phyloP scores from a whole-genome alignment of 30 jellyfish, hydroid and myxozoan species.

The Aurelia aurita region DNA sequence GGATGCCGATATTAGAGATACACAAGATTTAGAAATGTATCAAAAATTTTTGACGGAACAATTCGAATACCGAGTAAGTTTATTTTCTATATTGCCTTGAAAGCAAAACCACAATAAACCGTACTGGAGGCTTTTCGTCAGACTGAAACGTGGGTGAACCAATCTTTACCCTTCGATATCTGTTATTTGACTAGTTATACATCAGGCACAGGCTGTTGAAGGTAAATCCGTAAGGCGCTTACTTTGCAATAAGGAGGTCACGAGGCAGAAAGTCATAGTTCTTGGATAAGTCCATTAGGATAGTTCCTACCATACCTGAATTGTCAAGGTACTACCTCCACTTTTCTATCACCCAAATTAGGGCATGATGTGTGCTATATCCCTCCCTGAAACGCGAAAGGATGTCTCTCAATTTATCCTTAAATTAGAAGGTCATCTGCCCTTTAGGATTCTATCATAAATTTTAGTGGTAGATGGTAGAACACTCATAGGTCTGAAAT shows the following conservation, averaged over 20 bases:
- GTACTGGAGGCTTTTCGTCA: too few species aligned
- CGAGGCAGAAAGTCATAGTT: constrained; percentile 28
- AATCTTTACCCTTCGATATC: constrained; percentile 30
- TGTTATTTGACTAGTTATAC: constrained; percentile 6
- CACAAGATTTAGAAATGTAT: constrained; percentile 29
- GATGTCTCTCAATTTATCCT: neutral
- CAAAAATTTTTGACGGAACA: constrained; percentile 37
- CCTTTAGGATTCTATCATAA: constrained; percentile 8
- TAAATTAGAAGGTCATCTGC: neutral
- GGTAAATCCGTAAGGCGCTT: constrained; percentile 31
- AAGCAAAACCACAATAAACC: too few species aligned
- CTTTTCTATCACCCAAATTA: neutral
- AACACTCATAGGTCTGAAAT: constrained; percentile 22
- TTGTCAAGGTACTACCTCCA: constrained; percentile 15
- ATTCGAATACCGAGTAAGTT: constrained; percentile 45
- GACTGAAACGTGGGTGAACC: neutral
- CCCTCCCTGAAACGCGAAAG: constrained; percentile 9
- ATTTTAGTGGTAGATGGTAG: constrained; percentile 10
- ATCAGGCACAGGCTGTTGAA: constrained; percentile 19
- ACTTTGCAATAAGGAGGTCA: constrained; percentile 39
- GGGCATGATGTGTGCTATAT: constrained; percentile 38
- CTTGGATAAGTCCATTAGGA: constrained; percentile 7
- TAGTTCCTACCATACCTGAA: constrained; percentile 9
- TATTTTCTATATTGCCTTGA: neutral
- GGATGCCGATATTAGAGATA: neutral